Evolutionary conservation across 1,140 invertebrate species (phyloP), one percentile per base, ranked within the genome.

Genomic region (Brachionus rotundiformis): DNA sequence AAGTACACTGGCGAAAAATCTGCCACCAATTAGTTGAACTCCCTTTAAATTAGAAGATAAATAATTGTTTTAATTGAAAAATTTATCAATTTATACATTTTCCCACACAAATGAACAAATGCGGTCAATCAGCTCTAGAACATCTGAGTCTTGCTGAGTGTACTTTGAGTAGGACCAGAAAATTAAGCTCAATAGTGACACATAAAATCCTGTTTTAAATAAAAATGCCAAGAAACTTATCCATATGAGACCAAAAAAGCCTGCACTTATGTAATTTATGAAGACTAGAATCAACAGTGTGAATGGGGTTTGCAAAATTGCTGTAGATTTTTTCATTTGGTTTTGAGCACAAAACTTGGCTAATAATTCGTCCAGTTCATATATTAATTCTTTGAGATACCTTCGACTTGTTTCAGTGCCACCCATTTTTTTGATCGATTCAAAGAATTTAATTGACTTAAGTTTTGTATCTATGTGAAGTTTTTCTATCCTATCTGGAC

Each of bases 361-460:
- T 87, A 92, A 96, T 65, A 92, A 89, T 61, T 95, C 93, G 82
- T 95, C 93, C 61, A 96, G 90, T 88, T 96, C 94, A 91, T 93
- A 63, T 44, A 81, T 16, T 23, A 88, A 83, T 68, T 85, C 68
- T 25, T 92, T 91, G 84, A 91, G 91, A 86, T 95, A 98, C 44
- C 89, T 90, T 85, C 91, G 90, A 84, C 93, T 95, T 88, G 97
- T 96, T 87, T 95, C 94, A 63, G 94, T 92, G 13, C 95, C 95
- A 11, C 95, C 95, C 95, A 98, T 97, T 91, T 98, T 98, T 81
- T 93, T 90, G 86, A 94, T 94, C 65, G 90, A 90, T 80, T 91
- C 89, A 88, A 98, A 98, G 65, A 92, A 90, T 83, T 91, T 88
- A 27, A 94, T 85, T 10, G 93, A 91, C 88, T 92, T 92, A 19